Evolutionary conservation across 2,797 vertebrate genomes (phyloP).

Genomic region (Diplodus puntazzo): DNA sequence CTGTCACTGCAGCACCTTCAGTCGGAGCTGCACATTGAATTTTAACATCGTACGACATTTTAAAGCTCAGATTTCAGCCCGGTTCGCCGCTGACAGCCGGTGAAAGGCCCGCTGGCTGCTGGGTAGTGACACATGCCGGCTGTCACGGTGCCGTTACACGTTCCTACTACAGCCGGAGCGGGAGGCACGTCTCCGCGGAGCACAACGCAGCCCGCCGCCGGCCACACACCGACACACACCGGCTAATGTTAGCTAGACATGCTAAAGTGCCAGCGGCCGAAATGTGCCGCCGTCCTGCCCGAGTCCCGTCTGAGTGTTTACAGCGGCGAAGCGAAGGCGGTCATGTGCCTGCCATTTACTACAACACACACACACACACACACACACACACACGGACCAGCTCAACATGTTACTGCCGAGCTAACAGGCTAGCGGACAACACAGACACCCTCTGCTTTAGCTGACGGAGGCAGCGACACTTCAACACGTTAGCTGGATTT

Average conservation of each 20-base stretch:
- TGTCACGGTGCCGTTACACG: slow-evolving; percentile 28
- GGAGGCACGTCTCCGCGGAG: slow-evolving; percentile 14
- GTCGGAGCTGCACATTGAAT: background rate
- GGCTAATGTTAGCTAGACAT: background rate
- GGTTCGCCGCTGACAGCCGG: slow-evolving; percentile 5
- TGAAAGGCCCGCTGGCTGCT: slow-evolving; percentile 11
- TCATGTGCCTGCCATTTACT: slow-evolving; percentile 66
- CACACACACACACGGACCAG: slow-evolving; percentile 22
- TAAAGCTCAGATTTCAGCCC: background rate
- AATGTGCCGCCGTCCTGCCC: slow-evolving; percentile 3
- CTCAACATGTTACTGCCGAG: slow-evolving; percentile 47
- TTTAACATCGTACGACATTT: too few species aligned
- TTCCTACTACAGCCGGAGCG: slow-evolving; percentile 13
- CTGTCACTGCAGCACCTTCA: background rate
- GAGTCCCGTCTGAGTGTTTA: slow-evolving; percentile 50
- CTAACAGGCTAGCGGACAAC: slow-evolving; percentile 56
- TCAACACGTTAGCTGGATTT: background rate
- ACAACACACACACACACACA: slow-evolving; percentile 11
- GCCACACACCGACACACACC: too few species aligned
- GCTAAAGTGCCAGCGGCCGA: background rate
- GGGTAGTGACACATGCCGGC: slow-evolving; percentile 40
- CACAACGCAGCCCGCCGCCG: background rate
- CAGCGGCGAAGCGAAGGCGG: slow-evolving; percentile 52
- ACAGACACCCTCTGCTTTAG: background rate
- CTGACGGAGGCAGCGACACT: background rate